Evolutionary conservation across 2,888 invertebrate genomes (phyloP).

Genomic region (Hydrotaea cyrtoneurina): DNA sequence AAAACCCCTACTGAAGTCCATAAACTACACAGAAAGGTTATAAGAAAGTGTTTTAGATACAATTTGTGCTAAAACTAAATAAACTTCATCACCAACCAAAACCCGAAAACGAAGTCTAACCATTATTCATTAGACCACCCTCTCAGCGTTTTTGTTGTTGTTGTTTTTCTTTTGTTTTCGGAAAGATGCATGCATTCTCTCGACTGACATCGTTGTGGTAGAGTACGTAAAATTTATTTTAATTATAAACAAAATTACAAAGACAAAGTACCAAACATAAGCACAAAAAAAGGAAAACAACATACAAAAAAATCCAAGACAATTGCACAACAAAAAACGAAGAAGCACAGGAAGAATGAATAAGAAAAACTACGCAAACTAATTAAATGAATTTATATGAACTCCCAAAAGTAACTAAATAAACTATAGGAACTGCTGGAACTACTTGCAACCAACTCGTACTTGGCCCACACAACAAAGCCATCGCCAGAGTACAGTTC

Average conservation of each 20-base stretch:
- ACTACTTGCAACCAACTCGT: slow-evolving; percentile 1
- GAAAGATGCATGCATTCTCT: slow-evolving; percentile 55
- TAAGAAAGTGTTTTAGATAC: background rate
- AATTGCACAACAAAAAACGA: slow-evolving; percentile 43
- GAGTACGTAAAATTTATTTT: slow-evolving; percentile 68
- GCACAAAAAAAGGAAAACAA: slow-evolving; percentile 39
- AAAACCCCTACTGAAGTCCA: no score
- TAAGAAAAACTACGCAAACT: slow-evolving; percentile 67
- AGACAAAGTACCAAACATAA: slow-evolving; percentile 50
- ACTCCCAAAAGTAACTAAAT: slow-evolving; percentile 64
- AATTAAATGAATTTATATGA: slow-evolving; percentile 71
- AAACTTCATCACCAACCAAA: slow-evolving; percentile 27
- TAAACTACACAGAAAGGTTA: background rate
- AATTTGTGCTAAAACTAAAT: background rate
- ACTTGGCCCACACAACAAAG: slow-evolving; percentile 42
- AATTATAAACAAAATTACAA: slow-evolving; percentile 67
- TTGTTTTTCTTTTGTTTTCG: no score
- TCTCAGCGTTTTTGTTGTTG: slow-evolving; percentile 42
- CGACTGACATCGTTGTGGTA: slow-evolving; percentile 58
- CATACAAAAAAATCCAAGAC: slow-evolving; percentile 17
- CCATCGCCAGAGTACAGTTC: background rate
- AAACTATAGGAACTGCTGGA: slow-evolving; percentile 32
- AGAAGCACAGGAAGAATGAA: slow-evolving; percentile 13
- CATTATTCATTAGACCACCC: slow-evolving; percentile 65
- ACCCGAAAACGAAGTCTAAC: slow-evolving; percentile 40